Percentiles rank a stretch among this genome's conserved stretches.
Evolutionary conservation across 2,888 invertebrate genomes (phyloP).

Genomic region (Drosophila peninsularis): DNA sequence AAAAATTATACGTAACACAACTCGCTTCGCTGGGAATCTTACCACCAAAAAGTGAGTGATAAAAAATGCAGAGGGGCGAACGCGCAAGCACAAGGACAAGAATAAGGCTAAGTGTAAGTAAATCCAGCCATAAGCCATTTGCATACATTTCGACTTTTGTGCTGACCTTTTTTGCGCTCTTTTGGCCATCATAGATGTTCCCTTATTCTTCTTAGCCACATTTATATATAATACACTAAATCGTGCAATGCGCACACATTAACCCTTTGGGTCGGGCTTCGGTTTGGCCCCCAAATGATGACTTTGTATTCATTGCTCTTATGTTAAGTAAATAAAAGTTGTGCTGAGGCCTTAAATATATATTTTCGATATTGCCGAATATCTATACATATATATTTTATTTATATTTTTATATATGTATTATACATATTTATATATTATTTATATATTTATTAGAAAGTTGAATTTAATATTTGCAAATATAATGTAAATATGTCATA

Average conservation of each 20-base stretch:
- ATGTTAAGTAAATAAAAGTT: conserved; percentile 5
- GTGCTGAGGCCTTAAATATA: neutral
- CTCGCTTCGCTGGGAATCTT: conserved; percentile 28
- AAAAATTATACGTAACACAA: conserved; percentile 43
- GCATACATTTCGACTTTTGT: conserved; percentile 67
- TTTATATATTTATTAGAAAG: too few relatives aligned
- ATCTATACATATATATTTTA: neutral
- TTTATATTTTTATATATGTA: too few relatives aligned
- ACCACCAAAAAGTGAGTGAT: conserved; percentile 54
- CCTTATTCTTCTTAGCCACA: conserved; percentile 8
- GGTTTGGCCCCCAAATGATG: neutral
- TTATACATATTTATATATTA: too few relatives aligned
- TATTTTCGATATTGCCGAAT: neutral
- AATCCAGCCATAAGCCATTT: conserved; percentile 71
- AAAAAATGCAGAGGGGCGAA: conserved; percentile 39
- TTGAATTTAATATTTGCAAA: too few relatives aligned
- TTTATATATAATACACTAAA: conserved; percentile 21
- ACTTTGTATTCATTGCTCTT: conserved; percentile 10
- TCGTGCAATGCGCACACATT: conserved; percentile 18
- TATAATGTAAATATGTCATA: too few relatives aligned
- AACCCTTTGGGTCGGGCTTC: neutral
- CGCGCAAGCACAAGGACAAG: conserved; percentile 24
- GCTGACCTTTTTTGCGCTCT: conserved; percentile 38
- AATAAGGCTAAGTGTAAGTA: conserved; percentile 67
- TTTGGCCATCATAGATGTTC: conserved; percentile 19